These are phyloP conservation scores for Grallaria varia DNA, from an alignment of 2,113 vertebrate genomes.

Conservation along the genomic window DNA sequence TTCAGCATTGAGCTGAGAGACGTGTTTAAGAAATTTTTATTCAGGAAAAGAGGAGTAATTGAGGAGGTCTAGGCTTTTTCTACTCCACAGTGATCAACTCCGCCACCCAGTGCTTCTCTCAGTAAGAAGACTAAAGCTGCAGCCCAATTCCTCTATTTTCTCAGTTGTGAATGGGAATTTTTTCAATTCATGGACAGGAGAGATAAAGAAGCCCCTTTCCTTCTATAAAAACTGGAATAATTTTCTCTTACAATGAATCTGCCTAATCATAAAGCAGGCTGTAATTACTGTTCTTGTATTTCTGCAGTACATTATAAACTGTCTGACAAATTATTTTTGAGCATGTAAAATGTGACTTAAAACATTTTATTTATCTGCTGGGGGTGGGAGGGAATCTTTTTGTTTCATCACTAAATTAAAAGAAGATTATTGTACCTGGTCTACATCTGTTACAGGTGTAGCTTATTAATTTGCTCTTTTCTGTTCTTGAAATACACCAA, in stretches of 20 bases:
- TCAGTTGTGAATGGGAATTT: background rate
- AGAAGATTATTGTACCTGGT: background rate
- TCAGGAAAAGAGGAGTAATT: background rate
- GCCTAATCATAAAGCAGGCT: too few species aligned
- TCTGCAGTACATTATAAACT: background rate
- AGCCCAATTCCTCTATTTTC: accelerated
- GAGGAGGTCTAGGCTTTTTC: background rate
- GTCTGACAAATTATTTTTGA: background rate
- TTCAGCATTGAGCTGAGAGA: background rate
- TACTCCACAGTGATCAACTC: background rate
- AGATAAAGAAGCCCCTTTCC: background rate
- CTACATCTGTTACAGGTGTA: background rate
- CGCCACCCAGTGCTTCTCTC: background rate
- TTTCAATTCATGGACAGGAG: background rate
- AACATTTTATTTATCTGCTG: background rate
- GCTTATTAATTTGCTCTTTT: background rate
- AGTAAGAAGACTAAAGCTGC: background rate
- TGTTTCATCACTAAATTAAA: background rate
- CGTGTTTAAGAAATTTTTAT: background rate
- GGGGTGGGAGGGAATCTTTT: background rate
- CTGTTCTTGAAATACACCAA: background rate
- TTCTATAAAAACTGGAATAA: background rate
- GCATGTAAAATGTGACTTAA: background rate
- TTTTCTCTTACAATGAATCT: background rate
- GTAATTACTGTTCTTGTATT: background rate